These are phyloP conservation scores for Enoplosus armatus DNA, from an alignment of 2,797 vertebrate genomes.

Conservation along the genomic window DNA sequence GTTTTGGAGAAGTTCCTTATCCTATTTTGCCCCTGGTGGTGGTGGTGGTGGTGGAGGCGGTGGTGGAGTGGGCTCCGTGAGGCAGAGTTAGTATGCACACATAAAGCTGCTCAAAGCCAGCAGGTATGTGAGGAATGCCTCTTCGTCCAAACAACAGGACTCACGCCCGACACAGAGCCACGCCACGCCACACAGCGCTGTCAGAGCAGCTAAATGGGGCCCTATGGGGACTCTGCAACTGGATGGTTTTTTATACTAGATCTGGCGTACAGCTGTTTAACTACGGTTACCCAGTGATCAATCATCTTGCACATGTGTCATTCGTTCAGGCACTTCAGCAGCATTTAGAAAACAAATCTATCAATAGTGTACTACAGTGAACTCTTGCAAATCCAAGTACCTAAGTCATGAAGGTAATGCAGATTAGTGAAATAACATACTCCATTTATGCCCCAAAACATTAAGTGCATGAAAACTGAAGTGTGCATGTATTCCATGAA, in stretches of 20 bases:
- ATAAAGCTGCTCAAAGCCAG: slow-evolving; percentile 83
- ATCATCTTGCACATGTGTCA: slow-evolving; percentile 9
- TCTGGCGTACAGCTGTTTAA: slow-evolving; percentile 16
- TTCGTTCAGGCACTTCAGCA: slow-evolving; percentile 20
- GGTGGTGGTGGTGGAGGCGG: slow-evolving; percentile 45
- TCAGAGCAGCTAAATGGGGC: slow-evolving; percentile 66
- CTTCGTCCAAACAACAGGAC: slow-evolving; percentile 82
- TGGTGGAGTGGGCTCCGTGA: slow-evolving; percentile 60
- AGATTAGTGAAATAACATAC: slow-evolving; percentile 26
- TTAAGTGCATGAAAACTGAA: neutral
- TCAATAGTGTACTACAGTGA: neutral
- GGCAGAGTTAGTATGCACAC: slow-evolving; percentile 72
- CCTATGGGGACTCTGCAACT: slow-evolving; percentile 56
- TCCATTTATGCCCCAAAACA: neutral
- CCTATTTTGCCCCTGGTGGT: slow-evolving; percentile 67
- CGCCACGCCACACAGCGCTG: slow-evolving; percentile 64
- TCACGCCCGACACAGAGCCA: slow-evolving; percentile 70
- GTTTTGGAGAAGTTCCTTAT: slow-evolving; percentile 69
- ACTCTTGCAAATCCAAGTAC: slow-evolving; percentile 10
- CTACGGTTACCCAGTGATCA: slow-evolving; percentile 14
- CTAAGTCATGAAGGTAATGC: slow-evolving; percentile 5
- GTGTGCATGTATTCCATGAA: neutral
- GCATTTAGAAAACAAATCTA: slow-evolving; percentile 1
- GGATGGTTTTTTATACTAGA: slow-evolving; percentile 33
- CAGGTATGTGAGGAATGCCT: slow-evolving; percentile 86